Evolutionary conservation across 2,113 vertebrate species (phyloP), one percentile per base, ranked within the genome.

Genomic region (Cyanoramphus novaezelandiae): DNA sequence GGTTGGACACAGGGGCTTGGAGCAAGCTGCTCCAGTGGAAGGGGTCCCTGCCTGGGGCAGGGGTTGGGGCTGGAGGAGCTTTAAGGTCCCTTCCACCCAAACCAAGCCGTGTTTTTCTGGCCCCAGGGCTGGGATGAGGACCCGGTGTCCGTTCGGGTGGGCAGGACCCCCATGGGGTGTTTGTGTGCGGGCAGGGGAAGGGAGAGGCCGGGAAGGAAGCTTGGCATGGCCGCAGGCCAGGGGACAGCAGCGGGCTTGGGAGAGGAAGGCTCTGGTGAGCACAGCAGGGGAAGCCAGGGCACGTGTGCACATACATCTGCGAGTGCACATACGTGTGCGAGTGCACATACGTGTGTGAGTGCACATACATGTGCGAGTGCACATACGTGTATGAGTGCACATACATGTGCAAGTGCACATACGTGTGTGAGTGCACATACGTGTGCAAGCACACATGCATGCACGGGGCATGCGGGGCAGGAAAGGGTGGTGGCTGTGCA

Each of bases 331-430:
- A 8, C 4, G 4, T 49, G 37, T 39, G 28, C 0, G 4, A 43
- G 10, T 5, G n/a, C 2, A 1, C 3, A 33, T 6, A 7, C 19
- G 0, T 14, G 49, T 27, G 21, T 1, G 3, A 44, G 4, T 3
- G 50, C 14, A 3, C 49, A 50, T 15, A 19, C 9, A 3, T 13
- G 13, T 50, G 25, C 0, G 24, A 27, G 4, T 14, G 24, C 2
- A 1, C 27, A 24, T 49, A 21, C 4, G 2, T 52, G 50, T 52
- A 12, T 5, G 11, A 47, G 47, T 49, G 47, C 12, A 13, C 47
- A 24, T 49, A 21, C 4, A 4, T 52, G 50, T 52, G 14, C 1
- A 9, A 27, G 4, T 14, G 23, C 2, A 1, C 27, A 28, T 28
- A 17, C 2, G 2, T 49, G 47, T 23, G 23, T 5, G 11, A 47